Evolutionary conservation across 2,888 invertebrate genomes (phyloP).

Genomic region (Diabrotica balteata): DNA sequence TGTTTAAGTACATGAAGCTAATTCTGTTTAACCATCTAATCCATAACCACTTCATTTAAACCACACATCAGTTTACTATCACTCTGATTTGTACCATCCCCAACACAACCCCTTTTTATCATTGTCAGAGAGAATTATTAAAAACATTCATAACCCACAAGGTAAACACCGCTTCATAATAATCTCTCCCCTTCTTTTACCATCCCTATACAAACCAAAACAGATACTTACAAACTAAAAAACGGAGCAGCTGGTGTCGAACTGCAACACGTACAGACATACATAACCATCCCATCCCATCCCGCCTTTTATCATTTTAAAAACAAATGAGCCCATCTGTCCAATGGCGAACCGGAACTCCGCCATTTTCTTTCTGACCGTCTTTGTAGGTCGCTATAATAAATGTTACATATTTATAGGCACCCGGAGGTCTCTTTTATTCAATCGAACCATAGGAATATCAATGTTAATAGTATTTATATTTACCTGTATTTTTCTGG

Average conservation of each 20-base stretch:
- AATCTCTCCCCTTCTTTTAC: slow-evolving; percentile 4
- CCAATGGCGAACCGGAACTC: slow-evolving; percentile 55
- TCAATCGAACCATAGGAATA: too few relatives aligned
- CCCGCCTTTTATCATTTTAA: slow-evolving; percentile 52
- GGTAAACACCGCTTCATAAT: slow-evolving; percentile 25
- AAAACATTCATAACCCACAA: slow-evolving; percentile 29
- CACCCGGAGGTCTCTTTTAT: too few relatives aligned
- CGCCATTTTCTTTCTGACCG: slow-evolving; percentile 54
- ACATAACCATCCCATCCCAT: slow-evolving; percentile 13
- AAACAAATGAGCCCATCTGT: slow-evolving; percentile 55
- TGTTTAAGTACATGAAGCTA: too few relatives aligned
- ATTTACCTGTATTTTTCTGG: too few relatives aligned
- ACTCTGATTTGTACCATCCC: slow-evolving; percentile 7
- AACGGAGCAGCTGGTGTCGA: slow-evolving; percentile 34
- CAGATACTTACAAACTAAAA: slow-evolving; percentile 27
- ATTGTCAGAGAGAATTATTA: slow-evolving; percentile 25
- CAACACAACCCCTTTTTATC: slow-evolving; percentile 19
- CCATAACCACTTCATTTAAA: not conserved
- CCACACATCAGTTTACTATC: slow-evolving; percentile 4
- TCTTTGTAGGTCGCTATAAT: not conserved
- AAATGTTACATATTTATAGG: too few relatives aligned
- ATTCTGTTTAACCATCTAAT: not conserved
- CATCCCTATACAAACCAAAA: slow-evolving; percentile 17
- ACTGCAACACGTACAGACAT: slow-evolving; percentile 10
- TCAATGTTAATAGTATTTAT: too few relatives aligned